These are phyloP conservation scores for Rhodinocichla rosea DNA, from an alignment of 2,113 vertebrate species.

Conservation along the genomic window DNA sequence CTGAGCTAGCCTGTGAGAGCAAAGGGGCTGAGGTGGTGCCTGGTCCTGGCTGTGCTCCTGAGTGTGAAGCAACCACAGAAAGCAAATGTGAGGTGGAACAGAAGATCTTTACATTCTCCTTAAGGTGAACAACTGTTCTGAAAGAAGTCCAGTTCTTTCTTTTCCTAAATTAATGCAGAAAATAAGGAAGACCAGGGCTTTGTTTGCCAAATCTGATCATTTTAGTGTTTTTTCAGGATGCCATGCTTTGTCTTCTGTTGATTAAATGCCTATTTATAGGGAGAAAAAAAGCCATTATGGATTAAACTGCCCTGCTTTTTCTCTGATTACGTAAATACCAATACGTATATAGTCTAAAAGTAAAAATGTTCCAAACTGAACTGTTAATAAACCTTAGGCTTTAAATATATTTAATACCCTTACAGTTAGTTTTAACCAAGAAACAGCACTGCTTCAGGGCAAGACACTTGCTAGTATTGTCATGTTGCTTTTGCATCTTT, in stretches of 20 bases:
- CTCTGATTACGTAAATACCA: background rate
- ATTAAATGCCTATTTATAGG: slow-evolving; percentile 15
- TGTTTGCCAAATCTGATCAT: background rate
- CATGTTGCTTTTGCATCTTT: background rate
- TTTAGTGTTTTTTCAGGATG: background rate
- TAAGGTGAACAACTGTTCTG: background rate
- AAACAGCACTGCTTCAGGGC: background rate
- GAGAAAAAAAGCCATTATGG: background rate
- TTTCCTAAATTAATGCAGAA: background rate
- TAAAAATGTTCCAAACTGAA: background rate
- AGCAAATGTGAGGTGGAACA: background rate
- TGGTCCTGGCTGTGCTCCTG: background rate
- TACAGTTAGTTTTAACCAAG: background rate
- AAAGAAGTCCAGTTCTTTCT: background rate
- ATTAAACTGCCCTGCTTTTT: background rate
- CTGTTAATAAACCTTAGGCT: background rate
- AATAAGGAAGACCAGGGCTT: background rate
- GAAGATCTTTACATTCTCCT: background rate
- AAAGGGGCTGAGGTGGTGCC: background rate
- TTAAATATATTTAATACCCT: background rate
- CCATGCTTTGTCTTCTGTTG: background rate
- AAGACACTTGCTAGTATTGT: background rate
- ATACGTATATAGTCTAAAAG: background rate
- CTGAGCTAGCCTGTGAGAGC: background rate
- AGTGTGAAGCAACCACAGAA: background rate